phyloP scores from a whole-genome alignment of 2,797 vertebrate species.

The Enteromius thamalakanensis region DNA sequence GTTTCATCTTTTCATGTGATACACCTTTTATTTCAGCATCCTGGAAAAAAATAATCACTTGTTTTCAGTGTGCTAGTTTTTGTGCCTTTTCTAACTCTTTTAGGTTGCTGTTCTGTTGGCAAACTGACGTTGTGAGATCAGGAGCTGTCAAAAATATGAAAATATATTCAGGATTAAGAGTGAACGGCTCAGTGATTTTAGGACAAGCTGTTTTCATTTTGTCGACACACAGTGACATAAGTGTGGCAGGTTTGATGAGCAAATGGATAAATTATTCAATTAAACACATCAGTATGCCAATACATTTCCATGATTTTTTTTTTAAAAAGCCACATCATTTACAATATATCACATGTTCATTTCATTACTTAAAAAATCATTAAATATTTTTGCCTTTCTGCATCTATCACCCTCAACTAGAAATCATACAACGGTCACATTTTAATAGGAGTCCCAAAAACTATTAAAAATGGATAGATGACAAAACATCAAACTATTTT shows the following conservation, averaged over 20 bases:
- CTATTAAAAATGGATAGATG: not conserved
- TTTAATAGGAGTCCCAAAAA: not conserved
- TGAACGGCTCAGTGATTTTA: slow-evolving; percentile 54
- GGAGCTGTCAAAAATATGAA: slow-evolving; percentile 50
- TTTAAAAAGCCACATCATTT: slow-evolving; percentile 50
- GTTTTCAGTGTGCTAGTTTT: slow-evolving; percentile 13
- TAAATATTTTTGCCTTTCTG: slow-evolving; percentile 16
- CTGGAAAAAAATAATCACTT: not conserved
- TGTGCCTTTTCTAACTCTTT: slow-evolving; percentile 1
- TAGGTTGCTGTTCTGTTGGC: slow-evolving; percentile 1
- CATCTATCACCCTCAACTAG: not conserved
- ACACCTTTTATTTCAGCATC: not conserved
- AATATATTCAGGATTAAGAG: slow-evolving; percentile 58
- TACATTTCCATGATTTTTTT: slow-evolving; percentile 44
- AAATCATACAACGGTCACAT: not conserved
- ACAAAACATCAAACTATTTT: not conserved
- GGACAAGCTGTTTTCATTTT: slow-evolving; percentile 52
- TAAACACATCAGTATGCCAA: slow-evolving; percentile 41
- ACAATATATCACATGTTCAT: slow-evolving; percentile 11
- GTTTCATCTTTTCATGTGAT: slow-evolving; percentile 4
- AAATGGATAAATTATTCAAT: slow-evolving; percentile 51
- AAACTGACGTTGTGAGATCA: slow-evolving; percentile 36
- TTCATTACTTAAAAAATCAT: slow-evolving; percentile 39
- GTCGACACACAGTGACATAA: slow-evolving; percentile 34
- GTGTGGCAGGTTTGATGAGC: slow-evolving; percentile 44